Base-by-base conservation (phyloP, 2,113 vertebrate species). In the Trematocara stigmaticum region DNA sequence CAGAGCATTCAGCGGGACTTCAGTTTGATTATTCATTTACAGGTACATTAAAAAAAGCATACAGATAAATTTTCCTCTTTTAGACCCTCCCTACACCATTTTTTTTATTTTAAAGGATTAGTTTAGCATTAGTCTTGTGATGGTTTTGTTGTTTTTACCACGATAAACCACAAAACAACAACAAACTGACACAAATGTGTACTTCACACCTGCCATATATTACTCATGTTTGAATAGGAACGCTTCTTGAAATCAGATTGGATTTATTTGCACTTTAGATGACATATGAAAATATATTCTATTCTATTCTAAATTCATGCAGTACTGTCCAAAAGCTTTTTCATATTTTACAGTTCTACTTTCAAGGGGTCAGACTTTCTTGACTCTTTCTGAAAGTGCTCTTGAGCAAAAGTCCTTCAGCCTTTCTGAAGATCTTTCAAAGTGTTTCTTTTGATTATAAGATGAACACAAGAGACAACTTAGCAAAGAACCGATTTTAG, bases 41-140 rank as follows among this genome's bases (percentile, higher is more conserved):
- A 74, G 69, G 69, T 18, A 74, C 20, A 71, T 42, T 11, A 69
- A 69, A 11, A 69, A 40, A 23, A 40, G 64, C 7, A 42, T 42
- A 2, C 4, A 23, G 64, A 3, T 23, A 23, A 15, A 15, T 13
- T 0, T 69, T 69, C 11, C 7, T 40, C 11, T 66, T 0, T 20
- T 69, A 42, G 2, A 23, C 7, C 23, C 23, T 6, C 6, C 42
- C 6, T 1, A 1, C 7, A 1, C 1, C 0, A 3, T 57, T 1
- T 40, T 1, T 40, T 23, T 66, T 42, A 9, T 69, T 29, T 29
- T 29, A 29, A 71, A 71, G 13, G 40, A 71, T 45, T 16, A 13
- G 9, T 61, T 35, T 61, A 16, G 38, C 12, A 3, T 71, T 9
- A 71, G 11, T 45, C 66, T 71, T 45, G 66, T 29, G 66, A 47